These are phyloP conservation scores for Phalanger gymnotis DNA, from an alignment of 2,797 vertebrate genomes.

Conservation along the genomic window DNA sequence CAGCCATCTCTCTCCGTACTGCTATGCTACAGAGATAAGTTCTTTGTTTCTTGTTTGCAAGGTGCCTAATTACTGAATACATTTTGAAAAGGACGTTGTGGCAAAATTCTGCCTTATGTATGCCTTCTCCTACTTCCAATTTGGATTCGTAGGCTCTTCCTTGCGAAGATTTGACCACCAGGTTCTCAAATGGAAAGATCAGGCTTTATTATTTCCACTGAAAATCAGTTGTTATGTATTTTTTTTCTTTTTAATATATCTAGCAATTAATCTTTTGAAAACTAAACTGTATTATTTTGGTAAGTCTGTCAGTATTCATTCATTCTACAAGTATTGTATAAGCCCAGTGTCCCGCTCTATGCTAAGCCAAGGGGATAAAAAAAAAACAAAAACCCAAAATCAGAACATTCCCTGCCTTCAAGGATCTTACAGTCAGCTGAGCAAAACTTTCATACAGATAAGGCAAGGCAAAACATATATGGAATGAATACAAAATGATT, in stretches of 20 bases:
- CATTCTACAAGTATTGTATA: background rate
- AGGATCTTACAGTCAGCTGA: background rate
- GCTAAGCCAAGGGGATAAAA: background rate
- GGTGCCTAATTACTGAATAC: slow-evolving; percentile 66
- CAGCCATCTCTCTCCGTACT: background rate
- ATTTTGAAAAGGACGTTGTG: slow-evolving; percentile 56
- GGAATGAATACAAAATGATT: background rate
- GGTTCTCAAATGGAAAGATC: slow-evolving; percentile 6
- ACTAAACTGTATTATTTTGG: background rate
- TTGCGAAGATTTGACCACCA: slow-evolving; percentile 55
- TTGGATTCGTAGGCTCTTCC: slow-evolving; percentile 27
- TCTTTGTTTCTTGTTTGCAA: slow-evolving; percentile 58
- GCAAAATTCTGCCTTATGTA: slow-evolving; percentile 37
- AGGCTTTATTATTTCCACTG: background rate
- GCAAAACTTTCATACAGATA: background rate
- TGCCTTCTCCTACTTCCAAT: slow-evolving; percentile 47
- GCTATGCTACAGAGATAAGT: slow-evolving; percentile 20
- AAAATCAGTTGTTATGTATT: background rate
- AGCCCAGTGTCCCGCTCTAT: background rate
- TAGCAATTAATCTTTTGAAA: background rate
- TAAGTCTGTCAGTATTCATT: background rate
- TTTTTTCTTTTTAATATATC: background rate
- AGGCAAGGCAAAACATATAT: background rate
- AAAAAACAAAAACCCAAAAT: too few species aligned
- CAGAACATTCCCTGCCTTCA: background rate